Base-by-base conservation (phyloP, 1,140 invertebrate species). In the Cydia amplana region DNA sequence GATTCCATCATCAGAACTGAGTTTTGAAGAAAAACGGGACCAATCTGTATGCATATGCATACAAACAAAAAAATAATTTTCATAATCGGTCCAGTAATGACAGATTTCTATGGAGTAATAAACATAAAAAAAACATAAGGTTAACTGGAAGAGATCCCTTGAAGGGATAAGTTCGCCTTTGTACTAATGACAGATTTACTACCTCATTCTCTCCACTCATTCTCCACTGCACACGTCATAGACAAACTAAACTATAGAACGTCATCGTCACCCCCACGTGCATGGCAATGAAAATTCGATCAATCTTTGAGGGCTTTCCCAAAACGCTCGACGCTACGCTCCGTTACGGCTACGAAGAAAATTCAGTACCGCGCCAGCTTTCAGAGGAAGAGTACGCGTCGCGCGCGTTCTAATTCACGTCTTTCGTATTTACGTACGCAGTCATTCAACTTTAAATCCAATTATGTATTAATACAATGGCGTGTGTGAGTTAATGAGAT, bases 361-460 rank as follows among this genome's bases (percentile, higher is more conserved):
- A 64, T 84, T 87, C 82, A 91, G 90, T 91, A 84, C 64, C 78
- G 83, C 83, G 77, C 10, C 46, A 85, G 81, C 85, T 78, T 74
- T 87, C 72, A 74, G 43, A 55, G 49, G 65, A 77, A 72, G 64
- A 67, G 79, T 77, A 74, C 55, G 87, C 81, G 79, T 86, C 74
- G 77, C 73, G 76, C 74, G 55, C 75, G 36, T 43, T 64, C 4
- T 43, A 36, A 18, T 46, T 43, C 18, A 63, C 75, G 60, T 77
- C 20, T 60, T 82, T 82, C 88, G 88, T 87, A 79, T 87, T 87
- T 80, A 83, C 84, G 79, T 78, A 80, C 87, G 87, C 74, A 81
- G 80, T 74, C 81, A 78, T 84, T 83, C 79, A 86, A 85, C 83
- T 81, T 80, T 85, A 80, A 88, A 89, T 88, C 85, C 84, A 86